phyloP scores from a whole-genome alignment of 2,113 vertebrate genomes.

The Cyanoderma ruficeps region DNA sequence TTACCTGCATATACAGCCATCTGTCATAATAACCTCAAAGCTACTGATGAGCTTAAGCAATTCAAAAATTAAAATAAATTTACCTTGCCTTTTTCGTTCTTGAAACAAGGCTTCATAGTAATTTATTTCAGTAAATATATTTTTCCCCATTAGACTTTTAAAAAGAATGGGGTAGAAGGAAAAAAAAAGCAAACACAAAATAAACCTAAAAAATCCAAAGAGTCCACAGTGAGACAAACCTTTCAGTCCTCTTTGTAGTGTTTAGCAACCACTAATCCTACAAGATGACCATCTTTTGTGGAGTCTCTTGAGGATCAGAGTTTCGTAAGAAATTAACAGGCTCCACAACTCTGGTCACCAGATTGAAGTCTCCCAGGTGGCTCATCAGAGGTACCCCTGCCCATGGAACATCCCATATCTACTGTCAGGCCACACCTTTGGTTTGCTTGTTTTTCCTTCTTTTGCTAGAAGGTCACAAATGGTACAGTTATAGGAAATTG shows the following conservation, averaged over 20 bases:
- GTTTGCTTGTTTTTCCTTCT: neutral
- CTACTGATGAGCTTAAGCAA: neutral
- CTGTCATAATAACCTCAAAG: neutral
- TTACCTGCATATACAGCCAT: neutral
- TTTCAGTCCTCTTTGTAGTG: neutral
- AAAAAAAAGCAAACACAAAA: neutral
- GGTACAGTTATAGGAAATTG: neutral
- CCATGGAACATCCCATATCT: neutral
- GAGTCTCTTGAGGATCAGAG: neutral
- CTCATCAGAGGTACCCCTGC: fast-evolving
- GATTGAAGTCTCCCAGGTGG: neutral
- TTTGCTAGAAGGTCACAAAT: neutral
- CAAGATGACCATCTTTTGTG: neutral
- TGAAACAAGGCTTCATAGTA: neutral
- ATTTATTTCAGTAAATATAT: neutral
- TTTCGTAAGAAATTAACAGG: neutral
- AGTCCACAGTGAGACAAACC: neutral
- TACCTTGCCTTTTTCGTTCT: neutral
- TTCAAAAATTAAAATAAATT: neutral
- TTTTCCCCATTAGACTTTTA: neutral
- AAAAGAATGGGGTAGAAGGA: neutral
- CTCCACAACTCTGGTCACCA: neutral
- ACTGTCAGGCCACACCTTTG: neutral
- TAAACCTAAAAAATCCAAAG: neutral
- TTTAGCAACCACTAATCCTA: slow-evolving; percentile 14